Base-by-base conservation (phyloP, 2,888 invertebrate genomes). In the Eupelmus urozonus region DNA sequence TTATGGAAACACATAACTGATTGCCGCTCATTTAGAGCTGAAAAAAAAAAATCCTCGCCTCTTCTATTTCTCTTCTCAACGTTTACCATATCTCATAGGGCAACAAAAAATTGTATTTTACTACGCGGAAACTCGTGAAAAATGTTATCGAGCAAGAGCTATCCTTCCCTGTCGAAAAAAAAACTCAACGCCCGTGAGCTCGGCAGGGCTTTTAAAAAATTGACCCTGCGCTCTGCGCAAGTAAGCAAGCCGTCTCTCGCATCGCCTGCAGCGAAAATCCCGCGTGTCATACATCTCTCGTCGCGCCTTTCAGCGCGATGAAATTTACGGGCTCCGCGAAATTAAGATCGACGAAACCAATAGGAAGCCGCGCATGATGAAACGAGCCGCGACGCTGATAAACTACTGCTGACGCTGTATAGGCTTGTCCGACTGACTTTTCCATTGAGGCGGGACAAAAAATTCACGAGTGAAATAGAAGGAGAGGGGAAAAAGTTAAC, bases 301-400 rank as follows among this genome's bases (percentile, higher is more conserved):
- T 53, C 34, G 49, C 71, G 23, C 40, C 59, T 74, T 59, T 66
- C 59, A 66, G 45, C 45, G 49, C 25, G 60, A 63, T 78, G 70
- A 59, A 73, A 76, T 81, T 81, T 78, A 76, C 62, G 76, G 57
- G 29, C 66, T 20, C 34, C 45, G 49, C 29, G 57, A 66, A 74
- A 74, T 66, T 57, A 74, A 74, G 74, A 66, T 74, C 66, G 74
- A 65, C 74, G 66, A 74, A 66, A 55, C 57, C 71, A 71, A 71
- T 62, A 20, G 60, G 49, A 74, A 20, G 34, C 20, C 34, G 9
- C 9, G 9, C 34, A 34, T 34, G 59, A 73, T 59, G 57, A 73
- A 34, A 63, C 29, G n/a, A 27, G n/a, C 18, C 18, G 57, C 45
- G n/a, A 20, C 3, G 11, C 25, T 66, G 57, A 29, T 74, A 63